Conservation (phyloP, 53 echinoderm and acorn worm genomes). For the Echinometra lucunter region DNA sequence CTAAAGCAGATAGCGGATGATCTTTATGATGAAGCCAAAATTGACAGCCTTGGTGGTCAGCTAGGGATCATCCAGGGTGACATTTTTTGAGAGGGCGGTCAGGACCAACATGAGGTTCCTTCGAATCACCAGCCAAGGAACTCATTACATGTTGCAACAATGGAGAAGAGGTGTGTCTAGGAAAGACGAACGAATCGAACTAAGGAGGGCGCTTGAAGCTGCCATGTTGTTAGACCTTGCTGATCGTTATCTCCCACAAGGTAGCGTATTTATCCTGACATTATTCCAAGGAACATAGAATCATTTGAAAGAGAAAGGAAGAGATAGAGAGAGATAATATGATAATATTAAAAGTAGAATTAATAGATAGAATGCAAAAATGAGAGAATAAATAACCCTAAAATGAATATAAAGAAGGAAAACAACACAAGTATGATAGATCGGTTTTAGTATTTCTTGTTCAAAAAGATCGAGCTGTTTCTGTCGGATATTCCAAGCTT, state of each 20-base stretch:
- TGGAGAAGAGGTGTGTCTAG: conserved; percentile 14
- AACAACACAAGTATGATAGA: too few relatives aligned
- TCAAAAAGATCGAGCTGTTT: too few relatives aligned
- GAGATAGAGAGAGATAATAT: too few relatives aligned
- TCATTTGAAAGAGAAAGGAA: too few relatives aligned
- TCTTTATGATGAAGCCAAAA: background rate
- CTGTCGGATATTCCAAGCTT: too few relatives aligned
- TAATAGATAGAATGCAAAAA: too few relatives aligned
- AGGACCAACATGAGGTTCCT: background rate
- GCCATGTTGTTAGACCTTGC: background rate
- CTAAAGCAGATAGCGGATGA: background rate
- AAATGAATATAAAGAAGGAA: too few relatives aligned
- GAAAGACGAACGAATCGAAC: background rate
- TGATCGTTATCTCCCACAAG: background rate
- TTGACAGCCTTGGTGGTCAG: background rate
- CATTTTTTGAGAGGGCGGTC: background rate
- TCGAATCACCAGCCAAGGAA: background rate
- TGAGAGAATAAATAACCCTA: too few relatives aligned
- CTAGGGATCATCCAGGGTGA: background rate
- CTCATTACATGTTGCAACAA: background rate
- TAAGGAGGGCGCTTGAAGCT: background rate
- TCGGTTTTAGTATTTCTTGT: too few relatives aligned
- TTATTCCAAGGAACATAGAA: too few relatives aligned
- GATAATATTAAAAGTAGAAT: too few relatives aligned
- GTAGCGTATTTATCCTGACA: background rate